These are phyloP conservation scores for Amphilophus citrinellus DNA, from an alignment of 2,113 vertebrate genomes.

Conservation along the genomic window DNA sequence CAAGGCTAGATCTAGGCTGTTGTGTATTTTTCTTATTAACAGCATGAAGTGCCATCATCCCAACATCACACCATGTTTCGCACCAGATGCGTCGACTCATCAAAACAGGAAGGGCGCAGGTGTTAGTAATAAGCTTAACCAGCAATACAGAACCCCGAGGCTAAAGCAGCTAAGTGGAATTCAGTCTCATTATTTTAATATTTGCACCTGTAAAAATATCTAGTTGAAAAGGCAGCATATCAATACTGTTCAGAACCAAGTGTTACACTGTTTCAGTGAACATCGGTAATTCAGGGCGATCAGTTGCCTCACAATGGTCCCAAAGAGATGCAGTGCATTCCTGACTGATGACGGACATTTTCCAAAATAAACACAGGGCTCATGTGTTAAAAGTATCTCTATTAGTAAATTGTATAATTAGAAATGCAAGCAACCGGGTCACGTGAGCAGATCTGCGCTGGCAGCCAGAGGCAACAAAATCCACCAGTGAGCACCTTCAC, in stretches of 20 bases:
- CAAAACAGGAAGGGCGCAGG: neutral
- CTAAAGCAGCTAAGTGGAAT: neutral
- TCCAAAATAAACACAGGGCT: neutral
- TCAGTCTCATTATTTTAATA: neutral
- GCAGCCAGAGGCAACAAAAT: neutral
- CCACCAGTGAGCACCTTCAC: neutral
- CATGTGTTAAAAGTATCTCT: too few species aligned
- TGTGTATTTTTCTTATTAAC: neutral
- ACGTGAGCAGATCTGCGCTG: neutral
- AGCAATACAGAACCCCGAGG: neutral
- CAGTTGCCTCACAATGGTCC: neutral
- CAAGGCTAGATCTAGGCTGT: neutral
- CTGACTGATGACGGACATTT: neutral
- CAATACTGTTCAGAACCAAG: neutral
- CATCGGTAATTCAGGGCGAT: neutral
- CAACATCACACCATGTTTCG: neutral
- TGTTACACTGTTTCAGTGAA: neutral
- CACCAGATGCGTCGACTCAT: neutral
- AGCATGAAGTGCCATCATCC: neutral
- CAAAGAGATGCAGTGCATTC: neutral
- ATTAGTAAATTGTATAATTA: neutral
- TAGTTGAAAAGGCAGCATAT: neutral
- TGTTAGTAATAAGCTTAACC: neutral
- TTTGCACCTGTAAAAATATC: neutral
- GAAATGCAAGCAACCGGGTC: neutral